A percentile compares a stretch with the other conserved stretches of the same genome.
Conservation (phyloP, 2,113 vertebrate genomes). For the Balaenoptera acutorostrata region DNA sequence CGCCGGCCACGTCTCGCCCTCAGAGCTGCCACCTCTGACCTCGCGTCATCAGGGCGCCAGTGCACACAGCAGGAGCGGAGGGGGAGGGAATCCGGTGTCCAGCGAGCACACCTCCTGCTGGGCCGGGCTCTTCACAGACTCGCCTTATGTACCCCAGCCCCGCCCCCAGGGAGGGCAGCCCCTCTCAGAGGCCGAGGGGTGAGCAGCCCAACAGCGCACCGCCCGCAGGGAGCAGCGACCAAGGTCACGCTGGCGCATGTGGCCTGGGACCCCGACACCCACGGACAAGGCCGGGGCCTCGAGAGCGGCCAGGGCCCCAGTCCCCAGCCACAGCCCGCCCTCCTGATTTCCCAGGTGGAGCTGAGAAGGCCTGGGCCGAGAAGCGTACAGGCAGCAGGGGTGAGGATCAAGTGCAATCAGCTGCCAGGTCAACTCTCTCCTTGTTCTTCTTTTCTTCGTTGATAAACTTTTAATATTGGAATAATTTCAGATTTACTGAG, state of each 20-base stretch:
- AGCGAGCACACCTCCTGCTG: not conserved
- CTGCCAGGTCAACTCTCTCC: not conserved
- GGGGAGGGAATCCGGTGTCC: not conserved
- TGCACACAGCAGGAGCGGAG: not conserved
- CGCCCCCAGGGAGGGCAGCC: not conserved
- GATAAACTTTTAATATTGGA: not conserved
- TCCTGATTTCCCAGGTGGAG: not conserved
- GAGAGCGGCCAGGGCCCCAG: no score
- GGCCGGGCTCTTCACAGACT: not conserved
- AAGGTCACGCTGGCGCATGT: not conserved
- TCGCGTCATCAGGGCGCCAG: not conserved
- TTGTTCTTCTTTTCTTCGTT: not conserved
- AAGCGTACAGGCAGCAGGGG: not conserved
- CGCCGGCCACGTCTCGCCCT: not conserved
- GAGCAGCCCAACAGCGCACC: not conserved
- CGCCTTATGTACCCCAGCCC: no score
- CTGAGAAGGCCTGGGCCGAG: not conserved
- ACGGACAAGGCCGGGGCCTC: not conserved
- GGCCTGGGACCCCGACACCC: not conserved
- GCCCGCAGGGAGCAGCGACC: not conserved
- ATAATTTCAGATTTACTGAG: not conserved
- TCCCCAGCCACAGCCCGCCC: no score
- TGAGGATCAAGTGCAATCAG: not conserved
- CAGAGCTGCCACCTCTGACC: not conserved
- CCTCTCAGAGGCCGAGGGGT: not conserved